phyloP scores from a whole-genome alignment of 1,140 invertebrate genomes.

The Aphelenchoides avenae region DNA sequence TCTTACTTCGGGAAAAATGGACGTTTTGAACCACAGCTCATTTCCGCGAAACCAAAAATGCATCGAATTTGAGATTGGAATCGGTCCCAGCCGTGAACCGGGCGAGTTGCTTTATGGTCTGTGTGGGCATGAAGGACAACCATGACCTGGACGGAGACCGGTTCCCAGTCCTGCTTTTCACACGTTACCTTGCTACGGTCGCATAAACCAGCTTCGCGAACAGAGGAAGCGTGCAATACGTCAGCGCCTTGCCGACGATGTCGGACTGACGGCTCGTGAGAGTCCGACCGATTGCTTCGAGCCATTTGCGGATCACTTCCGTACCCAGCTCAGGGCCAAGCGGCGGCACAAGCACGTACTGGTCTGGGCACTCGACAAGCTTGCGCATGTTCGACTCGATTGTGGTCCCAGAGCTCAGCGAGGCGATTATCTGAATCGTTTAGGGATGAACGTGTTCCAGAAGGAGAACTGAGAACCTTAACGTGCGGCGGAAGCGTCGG shows the following conservation, averaged over 20 bases:
- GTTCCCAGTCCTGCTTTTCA: slow-evolving; percentile 1
- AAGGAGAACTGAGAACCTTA: slow-evolving; percentile 67
- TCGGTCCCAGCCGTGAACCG: too few relatives aligned
- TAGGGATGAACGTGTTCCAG: slow-evolving; percentile 13
- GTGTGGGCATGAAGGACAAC: too few relatives aligned
- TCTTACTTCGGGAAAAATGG: too few relatives aligned
- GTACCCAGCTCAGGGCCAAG: slow-evolving; percentile 83
- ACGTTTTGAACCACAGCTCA: too few relatives aligned
- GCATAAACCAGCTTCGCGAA: slow-evolving; percentile 95
- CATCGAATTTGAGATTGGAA: too few relatives aligned
- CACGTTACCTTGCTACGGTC: slow-evolving; percentile 36
- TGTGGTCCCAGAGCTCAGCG: slow-evolving; percentile 26
- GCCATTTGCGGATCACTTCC: slow-evolving; percentile 89
- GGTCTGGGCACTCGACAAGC: slow-evolving; percentile 66
- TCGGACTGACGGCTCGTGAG: slow-evolving; percentile 88
- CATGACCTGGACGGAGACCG: too few relatives aligned
- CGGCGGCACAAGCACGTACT: slow-evolving; percentile 79
- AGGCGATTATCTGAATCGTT: slow-evolving; percentile 20
- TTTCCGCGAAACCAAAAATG: too few relatives aligned
- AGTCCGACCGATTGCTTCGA: slow-evolving; percentile 81
- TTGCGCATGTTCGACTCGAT: slow-evolving; percentile 42
- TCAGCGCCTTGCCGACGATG: slow-evolving; percentile 81
- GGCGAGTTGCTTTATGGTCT: too few relatives aligned
- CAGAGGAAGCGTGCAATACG: slow-evolving; percentile 87
- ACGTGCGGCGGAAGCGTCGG: slow-evolving; percentile 80